These are phyloP conservation scores for Ferdinandea cuprea DNA, from an alignment of 2,888 invertebrate species.

Conservation along the genomic window DNA sequence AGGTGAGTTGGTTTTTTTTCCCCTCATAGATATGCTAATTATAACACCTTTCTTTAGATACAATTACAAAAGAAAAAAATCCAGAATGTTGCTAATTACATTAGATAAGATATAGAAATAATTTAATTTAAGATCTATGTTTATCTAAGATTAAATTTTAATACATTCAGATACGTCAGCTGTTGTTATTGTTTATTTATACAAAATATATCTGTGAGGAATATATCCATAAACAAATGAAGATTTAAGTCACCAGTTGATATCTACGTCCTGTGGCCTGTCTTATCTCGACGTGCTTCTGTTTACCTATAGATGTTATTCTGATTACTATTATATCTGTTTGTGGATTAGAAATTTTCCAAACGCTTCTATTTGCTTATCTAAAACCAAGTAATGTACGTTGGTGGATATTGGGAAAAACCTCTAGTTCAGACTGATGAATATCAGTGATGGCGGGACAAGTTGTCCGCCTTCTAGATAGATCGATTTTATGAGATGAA, in stretches of 20 bases:
- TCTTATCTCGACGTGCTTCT: not conserved
- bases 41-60: not conserved
- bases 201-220: not conserved
- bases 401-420: not conserved
- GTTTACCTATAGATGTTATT: not conserved
- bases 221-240: not conserved
- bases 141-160: not conserved
- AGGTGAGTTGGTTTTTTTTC: constrained; percentile 1
- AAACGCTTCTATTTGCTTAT: not conserved
- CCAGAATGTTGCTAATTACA: not conserved
- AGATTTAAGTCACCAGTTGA: not conserved
- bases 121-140: not conserved
- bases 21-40: not conserved
- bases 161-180: not conserved
- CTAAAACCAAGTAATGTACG: not conserved
- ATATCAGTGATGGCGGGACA: not conserved
- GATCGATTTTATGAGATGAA: too few relatives aligned
- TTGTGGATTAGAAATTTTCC: not conserved
- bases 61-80: not conserved
- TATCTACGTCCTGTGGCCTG: not conserved
- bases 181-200: not conserved
- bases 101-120: not conserved
- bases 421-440: not conserved
- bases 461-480: too few relatives aligned
- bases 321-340: not conserved